phyloP scores from a whole-genome alignment of 1,140 invertebrate genomes.

The Dreissena polymorpha region DNA sequence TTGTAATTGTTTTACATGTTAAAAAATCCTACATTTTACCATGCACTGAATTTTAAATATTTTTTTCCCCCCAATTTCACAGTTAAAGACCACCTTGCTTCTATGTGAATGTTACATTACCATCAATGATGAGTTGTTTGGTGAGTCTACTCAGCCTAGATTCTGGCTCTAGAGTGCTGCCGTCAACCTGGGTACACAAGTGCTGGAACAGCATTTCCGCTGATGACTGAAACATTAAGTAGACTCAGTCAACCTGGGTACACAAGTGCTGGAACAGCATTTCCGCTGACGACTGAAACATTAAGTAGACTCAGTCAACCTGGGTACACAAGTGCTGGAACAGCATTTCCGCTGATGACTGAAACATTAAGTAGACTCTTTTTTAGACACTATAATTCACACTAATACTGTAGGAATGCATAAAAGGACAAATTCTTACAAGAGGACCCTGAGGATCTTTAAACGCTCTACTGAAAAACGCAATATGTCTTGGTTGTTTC shows the following conservation, averaged over 20 bases:
- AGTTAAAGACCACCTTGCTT: no score
- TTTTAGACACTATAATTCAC: no score
- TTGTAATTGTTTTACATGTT: no score
- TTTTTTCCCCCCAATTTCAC: no score
- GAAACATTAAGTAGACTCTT: conserved; percentile 20
- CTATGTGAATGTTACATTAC: conserved; percentile 48
- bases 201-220: conserved; percentile 73
- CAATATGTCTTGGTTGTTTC: no score
- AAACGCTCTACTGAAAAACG: no score
- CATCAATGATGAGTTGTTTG: conserved; percentile 76
- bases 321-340: conserved; percentile 75
- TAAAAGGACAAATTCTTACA: no score
- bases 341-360: conserved; percentile 68
- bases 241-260: conserved; percentile 66
- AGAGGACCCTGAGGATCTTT: no score
- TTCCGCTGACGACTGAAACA: conserved; percentile 66
- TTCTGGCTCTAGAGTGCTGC: conserved; percentile 50
- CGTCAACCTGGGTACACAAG: conserved; percentile 73
- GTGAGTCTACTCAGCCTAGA: conserved; percentile 62
- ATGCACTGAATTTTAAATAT: no score
- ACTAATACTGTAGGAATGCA: no score
- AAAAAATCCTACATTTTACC: no score
- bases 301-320: conserved; percentile 63
- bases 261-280: conserved; percentile 74
- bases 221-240: conserved; percentile 59